Base-by-base conservation (phyloP, 2,888 invertebrate species). In the Eupithecia vulgata region DNA sequence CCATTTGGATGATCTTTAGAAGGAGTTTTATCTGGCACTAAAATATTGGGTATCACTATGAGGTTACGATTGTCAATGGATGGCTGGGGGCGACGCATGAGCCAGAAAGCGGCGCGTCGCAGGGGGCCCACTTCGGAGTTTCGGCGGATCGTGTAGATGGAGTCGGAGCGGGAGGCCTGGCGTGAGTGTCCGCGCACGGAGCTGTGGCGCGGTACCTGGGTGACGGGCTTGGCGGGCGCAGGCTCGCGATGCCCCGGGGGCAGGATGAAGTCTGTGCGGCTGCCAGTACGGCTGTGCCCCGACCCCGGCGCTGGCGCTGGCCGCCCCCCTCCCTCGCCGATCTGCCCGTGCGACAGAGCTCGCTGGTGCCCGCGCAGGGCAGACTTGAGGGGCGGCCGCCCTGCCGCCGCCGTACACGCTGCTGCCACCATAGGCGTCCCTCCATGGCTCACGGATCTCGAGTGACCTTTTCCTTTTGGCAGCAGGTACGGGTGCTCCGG, bases 111-210 rank as follows among this genome's bases (percentile, higher is more conserved):
- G 59, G 96, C 92, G 76, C 96, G 95, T 75, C 96, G 95, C 97
- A 97, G 97, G 83, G 96, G 95, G 0, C 97, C 95, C 17, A 97
- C 96, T 1, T 95, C 96, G 25, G 96, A 96, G 72, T 96, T 95
- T 79, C 97, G 96, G 76, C 98, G 95, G 82, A 98, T 95, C 4
- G 98, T 98, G 91, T 98, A 98, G 79, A 98, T 97, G 72, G 98
- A 98, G 90, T 98, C 98, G 12, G 98, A 97, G 80, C 98, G 96
- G 17, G 98, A 98, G 1, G 98, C 97, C 90, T 97, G 98, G n/a
- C 98, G 95, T 7, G 97, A 97, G 90, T 98, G 97, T 83, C 80
- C 95, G 88, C 83, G 94, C 67, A 93, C 89, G 0, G 93, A 93
- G 72, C 87, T 86, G 95, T 96, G 80, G 30, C 93, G 88, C 57